phyloP scores from a whole-genome alignment of 2,888 invertebrate genomes.

The Megamerina dolium region DNA sequence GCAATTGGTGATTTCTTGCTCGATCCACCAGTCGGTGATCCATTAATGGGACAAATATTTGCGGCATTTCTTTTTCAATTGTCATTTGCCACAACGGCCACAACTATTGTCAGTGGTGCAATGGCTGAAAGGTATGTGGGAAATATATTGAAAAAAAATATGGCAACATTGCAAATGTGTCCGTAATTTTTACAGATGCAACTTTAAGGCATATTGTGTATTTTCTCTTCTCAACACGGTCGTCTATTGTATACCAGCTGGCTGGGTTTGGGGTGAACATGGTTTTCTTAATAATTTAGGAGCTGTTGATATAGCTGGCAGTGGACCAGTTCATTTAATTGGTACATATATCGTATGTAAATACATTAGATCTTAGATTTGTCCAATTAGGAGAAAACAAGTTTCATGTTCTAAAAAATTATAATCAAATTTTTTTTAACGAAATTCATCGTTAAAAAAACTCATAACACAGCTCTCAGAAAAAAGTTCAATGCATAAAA shows the following conservation, averaged over 20 bases:
- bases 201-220: slow-evolving; percentile 84
- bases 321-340: slow-evolving; percentile 84
- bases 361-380: neutral
- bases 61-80: slow-evolving; percentile 86
- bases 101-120: slow-evolving; percentile 88
- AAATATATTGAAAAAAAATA: neutral
- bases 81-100: slow-evolving; percentile 79
- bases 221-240: slow-evolving; percentile 84
- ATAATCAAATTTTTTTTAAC: too few relatives aligned
- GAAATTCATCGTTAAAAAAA: too few relatives aligned
- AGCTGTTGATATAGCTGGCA: slow-evolving; percentile 88
- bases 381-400: neutral
- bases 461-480: too few relatives aligned
- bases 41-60: slow-evolving; percentile 77
- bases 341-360: slow-evolving; percentile 54
- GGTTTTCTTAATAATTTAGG: slow-evolving; percentile 80
- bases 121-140: slow-evolving; percentile 79
- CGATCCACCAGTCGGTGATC: slow-evolving; percentile 67
- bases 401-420: too few relatives aligned
- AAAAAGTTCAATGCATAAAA: too few relatives aligned
- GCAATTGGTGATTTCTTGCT: slow-evolving; percentile 79
- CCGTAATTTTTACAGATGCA: slow-evolving; percentile 57
- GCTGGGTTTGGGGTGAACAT: slow-evolving; percentile 87
- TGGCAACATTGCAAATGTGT: neutral
- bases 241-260: slow-evolving; percentile 88